These are phyloP conservation scores for Podarcis muralis DNA, from an alignment of 2,113 vertebrate genomes.

Conservation along the genomic window DNA sequence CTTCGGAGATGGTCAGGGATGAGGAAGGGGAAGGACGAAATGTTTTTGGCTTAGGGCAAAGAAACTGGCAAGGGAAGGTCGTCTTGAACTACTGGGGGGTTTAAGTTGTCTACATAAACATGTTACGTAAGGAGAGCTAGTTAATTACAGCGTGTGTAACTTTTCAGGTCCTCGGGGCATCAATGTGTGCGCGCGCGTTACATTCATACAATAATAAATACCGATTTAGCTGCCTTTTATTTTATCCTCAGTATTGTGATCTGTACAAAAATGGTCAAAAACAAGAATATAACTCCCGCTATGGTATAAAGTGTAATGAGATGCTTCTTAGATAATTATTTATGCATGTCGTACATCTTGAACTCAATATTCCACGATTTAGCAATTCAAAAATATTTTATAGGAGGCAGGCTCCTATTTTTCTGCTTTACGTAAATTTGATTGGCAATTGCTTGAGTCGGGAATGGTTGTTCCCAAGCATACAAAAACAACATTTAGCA, in stretches of 20 bases:
- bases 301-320: not conserved
- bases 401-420: not conserved
- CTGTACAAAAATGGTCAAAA: not conserved
- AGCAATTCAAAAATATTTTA: not conserved
- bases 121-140: slow-evolving; percentile 61
- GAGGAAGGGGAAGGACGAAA: slow-evolving; percentile 40
- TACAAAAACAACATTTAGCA: fast-evolving
- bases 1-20: slow-evolving; percentile 57
- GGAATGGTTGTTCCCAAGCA: not conserved
- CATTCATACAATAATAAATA: not conserved
- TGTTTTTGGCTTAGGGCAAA: slow-evolving; percentile 47
- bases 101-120: slow-evolving; percentile 62
- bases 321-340: not conserved
- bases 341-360: slow-evolving; percentile 3
- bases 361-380: not conserved
- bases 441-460: fast-evolving
- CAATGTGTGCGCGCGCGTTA: not conserved
- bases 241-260: not conserved
- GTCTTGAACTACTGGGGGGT: slow-evolving; percentile 46
- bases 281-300: not conserved
- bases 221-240: not conserved
- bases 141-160: slow-evolving; percentile 60
- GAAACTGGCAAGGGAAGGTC: slow-evolving; percentile 44
- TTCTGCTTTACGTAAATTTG: not conserved
- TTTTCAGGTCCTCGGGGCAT: slow-evolving; percentile 53